Evolutionary conservation across 2,797 vertebrate species (phyloP).

Genomic region (Danio kyathit): DNA sequence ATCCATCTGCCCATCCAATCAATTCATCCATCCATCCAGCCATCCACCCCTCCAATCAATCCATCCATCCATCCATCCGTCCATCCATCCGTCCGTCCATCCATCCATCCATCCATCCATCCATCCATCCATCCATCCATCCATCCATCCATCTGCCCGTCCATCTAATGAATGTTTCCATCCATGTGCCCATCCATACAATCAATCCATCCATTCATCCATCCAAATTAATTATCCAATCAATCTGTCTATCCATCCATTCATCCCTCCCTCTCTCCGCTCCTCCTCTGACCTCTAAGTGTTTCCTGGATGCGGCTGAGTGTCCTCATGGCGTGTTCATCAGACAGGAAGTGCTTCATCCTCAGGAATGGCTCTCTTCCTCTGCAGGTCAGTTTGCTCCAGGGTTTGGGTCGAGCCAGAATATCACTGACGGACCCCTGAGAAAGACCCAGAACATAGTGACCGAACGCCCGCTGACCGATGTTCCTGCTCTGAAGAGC

Average conservation of each 20-base stretch:
- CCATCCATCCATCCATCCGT: too few relatives aligned
- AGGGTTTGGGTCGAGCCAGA: constrained; percentile 95
- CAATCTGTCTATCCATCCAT: background rate
- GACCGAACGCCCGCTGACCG: constrained; percentile 93
- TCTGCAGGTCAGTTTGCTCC: constrained; percentile 96
- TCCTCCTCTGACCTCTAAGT: constrained; percentile 88
- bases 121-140: background rate
- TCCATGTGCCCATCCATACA: too few relatives aligned
- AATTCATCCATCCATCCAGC: too few relatives aligned
- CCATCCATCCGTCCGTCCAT: too few relatives aligned
- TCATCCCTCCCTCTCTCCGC: background rate
- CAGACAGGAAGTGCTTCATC: constrained; percentile 97
- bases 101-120: background rate
- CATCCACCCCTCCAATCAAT: too few relatives aligned
- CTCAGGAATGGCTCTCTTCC: constrained; percentile 97
- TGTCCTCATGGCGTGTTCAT: constrained; percentile 92
- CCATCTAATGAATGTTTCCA: too few relatives aligned
- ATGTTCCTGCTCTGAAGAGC: constrained; percentile 96
- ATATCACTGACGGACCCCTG: constrained; percentile 98
- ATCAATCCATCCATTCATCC: background rate
- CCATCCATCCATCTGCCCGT: too few relatives aligned
- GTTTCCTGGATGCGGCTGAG: constrained; percentile 94
- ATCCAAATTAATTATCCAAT: too few relatives aligned
- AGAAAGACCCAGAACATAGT: constrained; percentile 93
- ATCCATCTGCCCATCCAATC: too few relatives aligned